Evolutionary conservation across 2,888 invertebrate species (phyloP).

Genomic region (Tuta absoluta): DNA sequence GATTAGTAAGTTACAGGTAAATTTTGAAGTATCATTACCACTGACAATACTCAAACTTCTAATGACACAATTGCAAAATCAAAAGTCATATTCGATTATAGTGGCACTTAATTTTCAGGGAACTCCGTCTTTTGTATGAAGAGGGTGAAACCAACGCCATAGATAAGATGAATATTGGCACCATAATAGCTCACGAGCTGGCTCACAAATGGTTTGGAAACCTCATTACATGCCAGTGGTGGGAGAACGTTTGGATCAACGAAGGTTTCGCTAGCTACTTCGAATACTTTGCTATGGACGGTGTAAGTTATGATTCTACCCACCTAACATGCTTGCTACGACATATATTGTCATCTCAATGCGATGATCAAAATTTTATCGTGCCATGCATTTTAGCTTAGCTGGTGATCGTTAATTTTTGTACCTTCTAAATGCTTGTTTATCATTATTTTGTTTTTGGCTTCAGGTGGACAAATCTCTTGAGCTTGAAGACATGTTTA

Average conservation of each 20-base stretch:
- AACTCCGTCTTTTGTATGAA: slow-evolving; percentile 67
- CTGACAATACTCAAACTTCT: no score
- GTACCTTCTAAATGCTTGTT: no score
- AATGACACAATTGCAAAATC: no score
- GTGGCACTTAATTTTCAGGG: slow-evolving; percentile 47
- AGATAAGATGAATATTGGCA: slow-evolving; percentile 72
- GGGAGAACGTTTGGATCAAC: slow-evolving; percentile 87
- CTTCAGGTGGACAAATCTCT: slow-evolving; percentile 60
- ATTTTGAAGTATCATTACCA: no score
- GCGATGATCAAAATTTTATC: no score
- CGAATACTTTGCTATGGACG: slow-evolving; percentile 82
- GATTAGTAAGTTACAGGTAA: slow-evolving; percentile 72
- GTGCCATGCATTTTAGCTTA: no score
- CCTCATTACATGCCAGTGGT: slow-evolving; percentile 86
- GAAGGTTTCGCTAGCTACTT: slow-evolving; percentile 88
- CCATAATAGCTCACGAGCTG: slow-evolving; percentile 80
- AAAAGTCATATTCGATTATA: no score
- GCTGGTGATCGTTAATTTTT: no score
- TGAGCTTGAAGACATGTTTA: slow-evolving; percentile 86
- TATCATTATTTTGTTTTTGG: no score
- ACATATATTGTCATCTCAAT: no score
- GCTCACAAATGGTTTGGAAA: slow-evolving; percentile 92
- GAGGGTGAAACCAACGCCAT: slow-evolving; percentile 65
- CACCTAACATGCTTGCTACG: no score
- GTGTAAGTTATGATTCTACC: slow-evolving; percentile 49